These are phyloP conservation scores for Bunonema sp. DNA, from an alignment of 2,888 invertebrate species.

Conservation along the genomic window DNA sequence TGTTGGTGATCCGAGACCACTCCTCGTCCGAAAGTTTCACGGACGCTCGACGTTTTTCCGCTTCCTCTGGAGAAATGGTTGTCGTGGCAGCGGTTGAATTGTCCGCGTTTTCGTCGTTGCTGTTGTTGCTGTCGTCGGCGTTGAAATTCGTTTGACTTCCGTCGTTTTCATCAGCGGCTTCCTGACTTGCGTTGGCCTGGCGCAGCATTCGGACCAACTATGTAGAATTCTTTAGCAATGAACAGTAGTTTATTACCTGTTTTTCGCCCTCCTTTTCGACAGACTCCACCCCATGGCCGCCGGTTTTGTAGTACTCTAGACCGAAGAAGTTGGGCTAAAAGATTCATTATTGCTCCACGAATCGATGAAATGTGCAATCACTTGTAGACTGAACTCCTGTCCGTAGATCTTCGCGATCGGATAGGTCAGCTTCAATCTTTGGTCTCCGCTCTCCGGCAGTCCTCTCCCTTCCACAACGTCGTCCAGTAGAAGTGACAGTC, in stretches of 20 bases:
- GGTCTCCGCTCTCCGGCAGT: conserved; percentile 10
- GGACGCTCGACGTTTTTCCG: too few relatives aligned
- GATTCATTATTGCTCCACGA: not conserved
- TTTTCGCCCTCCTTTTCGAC: conserved; percentile 6
- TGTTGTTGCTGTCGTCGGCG: too few relatives aligned
- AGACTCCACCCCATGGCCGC: conserved; percentile 1
- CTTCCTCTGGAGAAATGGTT: not conserved
- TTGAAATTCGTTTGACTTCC: too few relatives aligned
- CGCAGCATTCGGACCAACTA: too few relatives aligned
- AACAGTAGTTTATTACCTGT: conserved; percentile 2
- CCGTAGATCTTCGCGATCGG: conserved; percentile 31
- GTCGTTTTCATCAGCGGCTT: too few relatives aligned
- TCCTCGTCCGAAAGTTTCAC: conserved; percentile 4
- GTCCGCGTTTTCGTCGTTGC: not conserved
- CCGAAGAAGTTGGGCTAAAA: conserved; percentile 35
- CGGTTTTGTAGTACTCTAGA: conserved; percentile 15
- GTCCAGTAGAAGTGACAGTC: conserved; percentile 25
- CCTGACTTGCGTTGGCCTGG: too few relatives aligned
- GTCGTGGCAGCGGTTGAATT: not conserved
- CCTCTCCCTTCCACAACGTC: too few relatives aligned
- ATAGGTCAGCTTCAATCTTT: conserved; percentile 21
- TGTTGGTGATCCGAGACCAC: conserved; percentile 11
- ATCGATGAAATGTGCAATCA: not conserved
- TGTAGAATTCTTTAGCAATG: too few relatives aligned
- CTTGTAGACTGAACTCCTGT: conserved; percentile 20